A percentile compares a stretch with the other conserved stretches of the same genome.
Evolutionary conservation across 1,140 invertebrate genomes (phyloP).

Genomic region (Neodiprion virginianus): DNA sequence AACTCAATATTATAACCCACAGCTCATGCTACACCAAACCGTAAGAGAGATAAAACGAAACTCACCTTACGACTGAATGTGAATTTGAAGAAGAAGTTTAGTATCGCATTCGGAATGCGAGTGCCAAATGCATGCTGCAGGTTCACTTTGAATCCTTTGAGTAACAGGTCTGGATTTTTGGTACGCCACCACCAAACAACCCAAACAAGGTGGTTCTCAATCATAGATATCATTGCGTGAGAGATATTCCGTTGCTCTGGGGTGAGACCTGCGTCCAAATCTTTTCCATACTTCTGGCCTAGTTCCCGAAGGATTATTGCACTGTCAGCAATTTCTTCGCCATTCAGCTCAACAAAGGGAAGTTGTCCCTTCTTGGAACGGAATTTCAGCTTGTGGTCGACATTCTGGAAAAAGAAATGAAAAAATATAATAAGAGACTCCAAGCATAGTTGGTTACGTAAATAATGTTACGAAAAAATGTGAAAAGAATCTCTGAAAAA

Average conservation of each 20-base stretch:
- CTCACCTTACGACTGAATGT: conserved; percentile 85
- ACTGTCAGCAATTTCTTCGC: conserved; percentile 91
- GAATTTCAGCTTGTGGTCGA: conserved; percentile 92
- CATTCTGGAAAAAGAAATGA: conserved; percentile 77
- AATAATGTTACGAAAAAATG: conserved; percentile 10
- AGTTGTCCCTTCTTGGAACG: conserved; percentile 92
- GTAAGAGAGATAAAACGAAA: conserved; percentile 20
- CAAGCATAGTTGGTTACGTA: too few species aligned
- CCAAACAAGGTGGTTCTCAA: conserved; percentile 93
- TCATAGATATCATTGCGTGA: conserved; percentile 94
- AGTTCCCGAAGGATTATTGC: conserved; percentile 88
- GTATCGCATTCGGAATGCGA: conserved; percentile 84
- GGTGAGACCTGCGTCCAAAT: conserved; percentile 81
- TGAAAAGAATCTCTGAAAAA: too few species aligned
- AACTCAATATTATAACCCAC: background rate
- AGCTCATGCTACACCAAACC: background rate
- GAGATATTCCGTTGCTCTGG: conserved; percentile 85
- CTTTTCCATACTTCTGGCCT: conserved; percentile 80
- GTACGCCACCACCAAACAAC: conserved; percentile 87
- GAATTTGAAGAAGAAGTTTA: conserved; percentile 91
- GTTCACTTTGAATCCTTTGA: conserved; percentile 90
- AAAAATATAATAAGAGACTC: conserved; percentile 18
- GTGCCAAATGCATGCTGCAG: conserved; percentile 86
- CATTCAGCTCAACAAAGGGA: conserved; percentile 92
- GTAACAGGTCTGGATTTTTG: conserved; percentile 83